Evolutionary conservation across 2,888 invertebrate species (phyloP), one percentile per base, ranked within the genome.

Genomic region (Phortica magna): DNA sequence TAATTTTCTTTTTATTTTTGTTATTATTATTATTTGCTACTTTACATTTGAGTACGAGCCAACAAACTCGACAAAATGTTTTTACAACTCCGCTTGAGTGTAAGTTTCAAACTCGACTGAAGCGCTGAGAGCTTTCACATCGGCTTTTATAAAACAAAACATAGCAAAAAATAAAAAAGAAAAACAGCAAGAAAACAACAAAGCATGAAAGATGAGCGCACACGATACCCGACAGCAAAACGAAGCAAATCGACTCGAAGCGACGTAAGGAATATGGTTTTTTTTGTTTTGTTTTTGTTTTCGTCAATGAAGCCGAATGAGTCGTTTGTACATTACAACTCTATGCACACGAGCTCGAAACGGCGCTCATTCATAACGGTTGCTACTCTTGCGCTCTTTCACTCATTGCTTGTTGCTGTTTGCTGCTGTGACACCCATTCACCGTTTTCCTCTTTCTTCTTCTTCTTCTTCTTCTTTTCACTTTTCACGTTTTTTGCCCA

Each of bases 21-120:
- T 61, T 59, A 17, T 61, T 22, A 65, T 41, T 55, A 74, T 77
- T 76, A 77, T 81, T 80, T 80, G 80, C 83, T 89, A 88, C 89
- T 85, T 85, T 91, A 91, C 91, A 88, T 91, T 90, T 91, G 91
- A 91, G 91, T 91, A 89, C 91, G 91, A 91, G 91, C 90, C 88
- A 89, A 89, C 88, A 88, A 89, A 90, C 89, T 90, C 90, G 85
- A 89, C 84, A 77, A 80, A 22, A 55, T 71, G 14, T 88, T 87
- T 89, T 88, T 87, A 88, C 85, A 89, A 89, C 89, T 90, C 90
- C 90, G 86, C 90, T 87, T 89, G 85, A 89, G 90, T 88, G 89
- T 89, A 91, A 91, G 91, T 91, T 90, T 90, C 89, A 90, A 91
- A 91, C 92, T 92, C 91, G 92, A 91, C 91, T 91, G 88, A 91